phyloP scores from a whole-genome alignment of 2,797 vertebrate species.

The Spinus pinus region DNA sequence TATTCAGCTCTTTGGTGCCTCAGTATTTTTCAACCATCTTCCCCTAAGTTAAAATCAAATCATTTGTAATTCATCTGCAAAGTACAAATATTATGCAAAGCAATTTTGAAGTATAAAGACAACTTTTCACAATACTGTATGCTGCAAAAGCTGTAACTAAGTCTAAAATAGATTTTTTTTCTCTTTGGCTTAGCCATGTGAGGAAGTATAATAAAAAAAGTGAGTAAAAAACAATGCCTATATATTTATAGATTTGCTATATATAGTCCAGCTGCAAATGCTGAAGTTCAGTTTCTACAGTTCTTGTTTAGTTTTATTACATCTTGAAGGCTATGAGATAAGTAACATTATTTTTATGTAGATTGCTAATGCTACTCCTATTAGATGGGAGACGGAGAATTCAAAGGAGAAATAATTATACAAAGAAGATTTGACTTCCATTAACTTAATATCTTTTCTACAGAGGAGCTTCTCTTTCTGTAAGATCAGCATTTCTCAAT shows the following conservation, averaged over 20 bases:
- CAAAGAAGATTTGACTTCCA: background rate
- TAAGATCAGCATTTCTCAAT: background rate
- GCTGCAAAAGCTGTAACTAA: background rate
- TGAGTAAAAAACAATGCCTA: background rate
- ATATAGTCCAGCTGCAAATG: constrained; percentile 9
- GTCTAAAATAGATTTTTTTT: background rate
- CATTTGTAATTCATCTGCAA: background rate
- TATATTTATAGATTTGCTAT: constrained; percentile 6
- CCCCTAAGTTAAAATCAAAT: background rate
- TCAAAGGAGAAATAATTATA: background rate
- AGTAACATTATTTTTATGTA: background rate
- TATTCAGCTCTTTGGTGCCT: background rate
- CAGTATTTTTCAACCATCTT: background rate
- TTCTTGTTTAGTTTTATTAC: background rate
- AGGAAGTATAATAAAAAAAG: background rate
- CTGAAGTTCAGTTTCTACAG: background rate
- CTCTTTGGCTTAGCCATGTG: background rate
- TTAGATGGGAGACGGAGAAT: background rate
- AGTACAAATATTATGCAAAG: background rate
- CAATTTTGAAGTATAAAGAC: background rate
- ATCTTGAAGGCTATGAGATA: background rate
- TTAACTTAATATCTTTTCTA: background rate
- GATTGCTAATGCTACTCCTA: background rate
- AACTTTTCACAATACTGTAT: background rate
- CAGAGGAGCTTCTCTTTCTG: background rate